phyloP scores from a whole-genome alignment of 2,113 vertebrate species.

The Struthio camelus region DNA sequence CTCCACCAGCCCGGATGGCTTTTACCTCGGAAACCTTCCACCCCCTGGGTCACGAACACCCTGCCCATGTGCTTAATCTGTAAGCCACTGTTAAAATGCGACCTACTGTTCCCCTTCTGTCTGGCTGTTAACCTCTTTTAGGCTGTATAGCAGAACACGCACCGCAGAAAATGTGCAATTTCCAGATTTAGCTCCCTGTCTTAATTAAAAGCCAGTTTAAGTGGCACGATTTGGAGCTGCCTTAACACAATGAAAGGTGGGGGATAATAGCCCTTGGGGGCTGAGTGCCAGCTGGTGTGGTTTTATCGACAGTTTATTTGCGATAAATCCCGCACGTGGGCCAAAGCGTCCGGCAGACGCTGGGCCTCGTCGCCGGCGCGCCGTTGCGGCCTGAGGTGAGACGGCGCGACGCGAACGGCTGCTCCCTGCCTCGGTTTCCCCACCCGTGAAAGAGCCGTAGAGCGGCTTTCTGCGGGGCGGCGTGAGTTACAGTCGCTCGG shows the following conservation, averaged over 20 bases:
- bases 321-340: too few species aligned
- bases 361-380: rapidly evolving
- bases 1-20: too few species aligned
- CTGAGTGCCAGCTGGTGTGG: not conserved
- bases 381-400: not conserved
- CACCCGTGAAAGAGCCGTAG: not conserved
- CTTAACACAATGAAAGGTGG: not conserved
- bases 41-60: rapidly evolving
- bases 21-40: not conserved
- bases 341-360: too few species aligned
- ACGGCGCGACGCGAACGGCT: not conserved
- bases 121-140: not conserved
- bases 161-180: rapidly evolving
- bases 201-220: not conserved
- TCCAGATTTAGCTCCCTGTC: not conserved
- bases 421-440: not conserved
- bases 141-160: not conserved
- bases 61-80: not conserved
- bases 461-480: not conserved
- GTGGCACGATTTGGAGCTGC: not conserved
- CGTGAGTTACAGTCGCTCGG: too few species aligned
- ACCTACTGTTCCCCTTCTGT: not conserved
- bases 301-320: not conserved
- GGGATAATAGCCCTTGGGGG: not conserved
- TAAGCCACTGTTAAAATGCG: not conserved